Percentiles rank a stretch among this genome's conserved stretches.
phyloP scores from a whole-genome alignment of 2,113 vertebrate genomes.

The Lynx canadensis region DNA sequence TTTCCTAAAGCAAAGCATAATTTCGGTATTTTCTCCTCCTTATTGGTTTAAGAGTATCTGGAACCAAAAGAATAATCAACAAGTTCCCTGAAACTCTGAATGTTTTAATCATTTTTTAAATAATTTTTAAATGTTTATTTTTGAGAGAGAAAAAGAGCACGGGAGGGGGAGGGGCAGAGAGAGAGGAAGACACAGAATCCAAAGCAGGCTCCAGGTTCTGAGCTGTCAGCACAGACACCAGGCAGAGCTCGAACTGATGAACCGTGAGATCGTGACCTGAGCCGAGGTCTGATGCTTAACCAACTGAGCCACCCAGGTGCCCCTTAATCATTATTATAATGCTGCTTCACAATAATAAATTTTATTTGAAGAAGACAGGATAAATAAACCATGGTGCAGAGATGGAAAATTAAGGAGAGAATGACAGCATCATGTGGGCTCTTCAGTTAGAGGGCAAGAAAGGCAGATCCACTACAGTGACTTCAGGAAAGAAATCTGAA shows the following conservation, averaged over 20 bases:
- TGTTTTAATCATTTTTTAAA: not conserved
- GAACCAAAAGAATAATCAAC: not conserved
- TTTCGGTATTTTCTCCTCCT: not conserved
- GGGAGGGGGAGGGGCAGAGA: too few species aligned
- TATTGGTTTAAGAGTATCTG: not conserved
- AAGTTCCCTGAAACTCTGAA: not conserved
- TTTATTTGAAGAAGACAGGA: not conserved
- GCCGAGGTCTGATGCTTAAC: too few species aligned
- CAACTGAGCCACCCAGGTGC: too few species aligned
- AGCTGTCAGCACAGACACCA: too few species aligned
- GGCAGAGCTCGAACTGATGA: too few species aligned
- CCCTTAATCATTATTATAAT: not conserved
- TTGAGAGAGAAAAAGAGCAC: too few species aligned
- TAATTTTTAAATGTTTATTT: too few species aligned
- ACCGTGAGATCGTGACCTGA: too few species aligned
- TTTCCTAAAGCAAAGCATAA: not conserved
- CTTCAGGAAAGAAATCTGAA: not conserved
- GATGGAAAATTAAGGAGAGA: not conserved
- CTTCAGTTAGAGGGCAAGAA: not conserved
- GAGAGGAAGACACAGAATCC: too few species aligned
- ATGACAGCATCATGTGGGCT: accelerated
- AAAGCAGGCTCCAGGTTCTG: too few species aligned
- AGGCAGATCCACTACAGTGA: not conserved
- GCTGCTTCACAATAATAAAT: not conserved
- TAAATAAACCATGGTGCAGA: not conserved